Percentiles rank a stretch among this genome's conserved stretches.
phyloP scores from a whole-genome alignment of 2,888 invertebrate species.

The Agrilus cyanescens region DNA sequence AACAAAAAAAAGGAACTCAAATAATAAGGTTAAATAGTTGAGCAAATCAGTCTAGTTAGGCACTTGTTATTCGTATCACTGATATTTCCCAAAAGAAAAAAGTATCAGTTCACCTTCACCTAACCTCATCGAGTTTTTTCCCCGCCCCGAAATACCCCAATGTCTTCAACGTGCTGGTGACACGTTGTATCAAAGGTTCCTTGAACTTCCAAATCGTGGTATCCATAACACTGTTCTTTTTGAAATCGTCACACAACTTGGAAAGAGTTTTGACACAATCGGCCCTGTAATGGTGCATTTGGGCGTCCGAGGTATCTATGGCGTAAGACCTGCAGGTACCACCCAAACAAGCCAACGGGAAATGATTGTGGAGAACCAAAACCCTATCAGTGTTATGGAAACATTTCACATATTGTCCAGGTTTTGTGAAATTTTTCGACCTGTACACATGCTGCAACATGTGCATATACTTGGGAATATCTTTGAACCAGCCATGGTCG shows the following conservation, averaged over 20 bases:
- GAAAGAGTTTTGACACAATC: slow-evolving; percentile 76
- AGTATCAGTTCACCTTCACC: neutral
- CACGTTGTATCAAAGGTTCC: slow-evolving; percentile 53
- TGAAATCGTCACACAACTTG: slow-evolving; percentile 65
- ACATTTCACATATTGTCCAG: slow-evolving; percentile 79
- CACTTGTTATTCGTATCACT: no score
- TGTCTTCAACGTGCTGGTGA: slow-evolving; percentile 51
- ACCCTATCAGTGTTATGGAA: slow-evolving; percentile 80
- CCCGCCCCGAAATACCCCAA: slow-evolving; percentile 50
- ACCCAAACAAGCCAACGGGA: slow-evolving; percentile 44
- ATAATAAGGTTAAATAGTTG: no score
- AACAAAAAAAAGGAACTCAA: no score
- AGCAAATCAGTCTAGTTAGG: no score
- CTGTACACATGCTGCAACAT: slow-evolving; percentile 81
- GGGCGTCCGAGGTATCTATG: slow-evolving; percentile 64
- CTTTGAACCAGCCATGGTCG: slow-evolving; percentile 67
- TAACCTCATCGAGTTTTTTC: slow-evolving; percentile 10
- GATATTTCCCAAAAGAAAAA: no score
- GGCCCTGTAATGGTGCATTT: slow-evolving; percentile 81
- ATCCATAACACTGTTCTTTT: slow-evolving; percentile 64
- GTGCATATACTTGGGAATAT: slow-evolving; percentile 65
- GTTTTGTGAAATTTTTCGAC: slow-evolving; percentile 75
- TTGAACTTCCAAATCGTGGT: slow-evolving; percentile 73
- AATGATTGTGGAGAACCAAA: slow-evolving; percentile 76
- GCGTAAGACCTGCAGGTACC: slow-evolving; percentile 64